Evolutionary conservation across 2,797 vertebrate genomes (phyloP).

Genomic region (Calcarius lapponicus): DNA sequence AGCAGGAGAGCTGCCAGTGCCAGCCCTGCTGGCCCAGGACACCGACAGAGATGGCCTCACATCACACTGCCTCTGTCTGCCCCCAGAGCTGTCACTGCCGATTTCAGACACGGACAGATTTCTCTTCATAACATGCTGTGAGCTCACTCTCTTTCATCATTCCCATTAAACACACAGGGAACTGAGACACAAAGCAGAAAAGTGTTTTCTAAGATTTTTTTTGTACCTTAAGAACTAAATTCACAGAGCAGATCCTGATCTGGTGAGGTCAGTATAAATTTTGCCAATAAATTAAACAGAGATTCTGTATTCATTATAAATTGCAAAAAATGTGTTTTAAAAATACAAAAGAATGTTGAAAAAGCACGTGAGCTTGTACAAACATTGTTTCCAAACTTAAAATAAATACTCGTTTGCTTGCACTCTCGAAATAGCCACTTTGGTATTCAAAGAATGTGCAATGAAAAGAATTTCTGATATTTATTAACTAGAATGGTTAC

Average conservation of each 20-base stretch:
- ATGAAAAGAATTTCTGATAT: slow-evolving; percentile 32
- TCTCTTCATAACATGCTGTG: not conserved
- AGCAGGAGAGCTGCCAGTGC: not conserved
- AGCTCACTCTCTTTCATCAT: not conserved
- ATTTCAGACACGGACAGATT: not conserved
- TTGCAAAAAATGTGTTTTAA: not conserved
- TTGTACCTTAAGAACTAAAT: not conserved
- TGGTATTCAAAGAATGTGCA: slow-evolving; percentile 42
- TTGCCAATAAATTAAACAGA: not conserved
- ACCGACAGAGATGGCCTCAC: accelerated
- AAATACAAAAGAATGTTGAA: slow-evolving; percentile 15
- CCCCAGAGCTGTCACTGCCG: not conserved
- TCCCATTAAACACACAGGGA: not conserved
- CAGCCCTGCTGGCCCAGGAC: not conserved
- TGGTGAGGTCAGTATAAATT: not conserved
- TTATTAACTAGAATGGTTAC: slow-evolving; percentile 36
- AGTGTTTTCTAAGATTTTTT: not conserved
- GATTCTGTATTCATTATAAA: not conserved
- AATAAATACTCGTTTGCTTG: slow-evolving; percentile 49
- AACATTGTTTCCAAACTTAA: slow-evolving; percentile 24
- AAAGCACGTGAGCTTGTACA: not conserved
- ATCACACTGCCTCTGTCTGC: not conserved
- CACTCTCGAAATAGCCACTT: slow-evolving; percentile 8
- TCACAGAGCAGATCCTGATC: not conserved
- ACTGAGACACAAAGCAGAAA: not conserved